These are phyloP conservation scores for Merluccius polli DNA, from an alignment of 2,797 vertebrate species.

Conservation along the genomic window DNA sequence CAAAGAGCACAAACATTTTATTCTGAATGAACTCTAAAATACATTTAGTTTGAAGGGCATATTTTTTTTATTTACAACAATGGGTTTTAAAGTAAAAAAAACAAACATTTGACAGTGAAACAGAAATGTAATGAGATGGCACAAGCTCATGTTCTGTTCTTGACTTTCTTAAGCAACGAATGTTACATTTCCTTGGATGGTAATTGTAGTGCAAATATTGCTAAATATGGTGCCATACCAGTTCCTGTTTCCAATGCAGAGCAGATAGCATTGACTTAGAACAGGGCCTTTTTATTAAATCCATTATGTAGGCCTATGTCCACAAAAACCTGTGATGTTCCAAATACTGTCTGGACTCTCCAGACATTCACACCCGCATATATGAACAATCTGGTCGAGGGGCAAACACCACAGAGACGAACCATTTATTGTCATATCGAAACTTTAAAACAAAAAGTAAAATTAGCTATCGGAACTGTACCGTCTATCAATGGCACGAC, in stretches of 20 bases:
- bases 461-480: neutral
- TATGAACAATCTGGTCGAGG: neutral
- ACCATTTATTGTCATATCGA: neutral
- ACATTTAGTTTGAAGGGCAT: neutral
- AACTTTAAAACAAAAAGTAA: neutral
- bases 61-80: neutral
- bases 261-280: neutral
- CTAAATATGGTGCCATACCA: neutral
- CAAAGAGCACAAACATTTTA: neutral
- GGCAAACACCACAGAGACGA: neutral
- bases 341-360: neutral
- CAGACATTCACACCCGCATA: constrained; percentile 1
- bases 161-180: neutral
- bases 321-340: neutral
- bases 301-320: neutral
- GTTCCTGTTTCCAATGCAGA: neutral
- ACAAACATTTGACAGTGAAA: neutral
- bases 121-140: neutral
- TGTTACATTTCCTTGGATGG: neutral
- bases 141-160: neutral
- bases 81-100: neutral
- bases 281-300: neutral
- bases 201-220: neutral
- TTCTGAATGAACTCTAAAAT: neutral
- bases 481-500: neutral